A percentile compares a stretch with the other conserved stretches of the same genome.
phyloP scores from a whole-genome alignment of 2,797 vertebrate genomes.

The Mormyrus hasselquistii region DNA sequence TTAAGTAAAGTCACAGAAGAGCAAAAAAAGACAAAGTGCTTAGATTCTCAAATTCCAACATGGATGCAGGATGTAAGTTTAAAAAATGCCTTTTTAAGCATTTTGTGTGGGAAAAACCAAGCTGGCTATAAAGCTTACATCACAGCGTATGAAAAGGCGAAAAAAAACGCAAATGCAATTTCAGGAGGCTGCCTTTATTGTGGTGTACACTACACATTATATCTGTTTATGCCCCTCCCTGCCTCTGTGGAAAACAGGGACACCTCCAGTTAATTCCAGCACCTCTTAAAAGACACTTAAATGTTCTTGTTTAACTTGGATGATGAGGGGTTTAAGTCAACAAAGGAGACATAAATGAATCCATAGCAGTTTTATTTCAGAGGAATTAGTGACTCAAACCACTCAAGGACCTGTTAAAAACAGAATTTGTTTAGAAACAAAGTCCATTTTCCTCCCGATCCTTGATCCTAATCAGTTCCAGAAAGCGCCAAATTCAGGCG shows the following conservation, averaged over 20 bases:
- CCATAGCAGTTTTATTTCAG: neutral
- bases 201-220: neutral
- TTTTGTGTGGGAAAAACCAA: neutral
- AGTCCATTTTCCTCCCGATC: constrained; percentile 13
- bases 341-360: neutral
- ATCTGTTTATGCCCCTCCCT: neutral
- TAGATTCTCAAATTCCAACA: neutral
- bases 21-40: neutral
- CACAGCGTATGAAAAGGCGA: neutral
- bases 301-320: neutral
- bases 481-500: neutral
- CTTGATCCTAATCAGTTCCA: neutral
- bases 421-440: neutral
- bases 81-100: neutral
- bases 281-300: neutral
- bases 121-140: neutral
- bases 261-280: neutral
- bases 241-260: neutral
- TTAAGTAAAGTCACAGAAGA: neutral
- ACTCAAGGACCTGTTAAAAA: neutral
- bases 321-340: neutral
- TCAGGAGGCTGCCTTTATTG: neutral
- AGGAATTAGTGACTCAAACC: neutral
- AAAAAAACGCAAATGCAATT: neutral
- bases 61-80: neutral